phyloP scores from a whole-genome alignment of 2,113 vertebrate species.

The Xerus inauris region DNA sequence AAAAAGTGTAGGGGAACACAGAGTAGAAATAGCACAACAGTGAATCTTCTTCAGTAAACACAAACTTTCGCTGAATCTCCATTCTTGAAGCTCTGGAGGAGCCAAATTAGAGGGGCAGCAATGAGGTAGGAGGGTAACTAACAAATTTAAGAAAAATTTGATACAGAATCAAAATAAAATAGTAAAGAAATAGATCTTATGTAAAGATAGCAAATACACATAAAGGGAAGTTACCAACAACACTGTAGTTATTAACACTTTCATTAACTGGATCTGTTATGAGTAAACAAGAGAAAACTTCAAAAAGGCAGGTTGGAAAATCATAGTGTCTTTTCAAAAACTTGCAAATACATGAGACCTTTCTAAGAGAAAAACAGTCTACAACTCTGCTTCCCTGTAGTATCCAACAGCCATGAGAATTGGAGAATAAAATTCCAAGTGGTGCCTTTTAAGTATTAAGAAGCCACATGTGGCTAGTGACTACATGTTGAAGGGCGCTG shows the following conservation, averaged over 20 bases:
- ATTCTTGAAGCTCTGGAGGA: not conserved
- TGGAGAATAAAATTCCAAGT: not conserved
- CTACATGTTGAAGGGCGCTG: not conserved
- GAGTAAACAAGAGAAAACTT: not conserved
- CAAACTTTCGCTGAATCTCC: not conserved
- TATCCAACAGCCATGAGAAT: not conserved
- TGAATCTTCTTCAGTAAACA: not conserved
- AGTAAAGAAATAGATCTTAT: not conserved
- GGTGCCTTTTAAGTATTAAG: not conserved
- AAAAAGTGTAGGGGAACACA: not conserved
- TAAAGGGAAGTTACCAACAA: not conserved
- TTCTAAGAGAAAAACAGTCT: not conserved
- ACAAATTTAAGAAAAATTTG: not conserved
- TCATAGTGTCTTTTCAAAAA: not conserved
- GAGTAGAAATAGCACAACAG: not conserved
- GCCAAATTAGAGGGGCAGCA: not conserved
- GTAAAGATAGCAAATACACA: not conserved
- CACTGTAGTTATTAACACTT: not conserved
- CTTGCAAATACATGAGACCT: not conserved
- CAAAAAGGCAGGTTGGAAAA: not conserved
- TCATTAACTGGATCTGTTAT: not conserved
- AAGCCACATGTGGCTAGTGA: not conserved
- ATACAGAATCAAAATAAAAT: not conserved
- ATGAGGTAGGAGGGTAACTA: not conserved
- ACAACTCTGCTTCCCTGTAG: not conserved